phyloP scores from a whole-genome alignment of 2,797 vertebrate species.

The Tachyglossus aculeatus region DNA sequence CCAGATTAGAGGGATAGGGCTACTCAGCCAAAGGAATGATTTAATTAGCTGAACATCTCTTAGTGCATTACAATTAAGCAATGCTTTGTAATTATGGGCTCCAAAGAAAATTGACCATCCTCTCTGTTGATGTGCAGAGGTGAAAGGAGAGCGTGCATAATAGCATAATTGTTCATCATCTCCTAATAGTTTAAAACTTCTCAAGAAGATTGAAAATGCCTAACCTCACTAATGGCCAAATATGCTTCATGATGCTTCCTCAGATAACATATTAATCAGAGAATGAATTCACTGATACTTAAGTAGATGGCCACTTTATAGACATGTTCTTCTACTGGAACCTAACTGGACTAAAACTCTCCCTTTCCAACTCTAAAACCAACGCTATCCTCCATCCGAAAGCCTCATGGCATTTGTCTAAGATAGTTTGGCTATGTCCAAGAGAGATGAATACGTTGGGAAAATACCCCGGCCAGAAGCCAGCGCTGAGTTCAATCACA shows the following conservation, averaged over 20 bases:
- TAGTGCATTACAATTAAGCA: neutral
- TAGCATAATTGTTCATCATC: neutral
- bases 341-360: too few species aligned
- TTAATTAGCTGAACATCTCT: neutral
- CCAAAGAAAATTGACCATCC: neutral
- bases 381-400: too few species aligned
- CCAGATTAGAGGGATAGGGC: neutral
- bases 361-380: too few species aligned
- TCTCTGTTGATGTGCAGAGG: neutral
- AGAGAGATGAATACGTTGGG: too few species aligned
- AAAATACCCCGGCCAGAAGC: too few species aligned
- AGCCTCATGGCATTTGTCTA: too few species aligned
- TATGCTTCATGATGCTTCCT: neutral
- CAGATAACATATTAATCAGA: neutral
- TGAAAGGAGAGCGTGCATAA: neutral
- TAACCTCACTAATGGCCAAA: neutral
- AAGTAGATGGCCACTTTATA: too few species aligned
- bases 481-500: too few species aligned
- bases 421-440: too few species aligned
- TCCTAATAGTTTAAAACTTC: neutral
- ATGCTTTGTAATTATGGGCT: neutral
- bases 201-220: neutral
- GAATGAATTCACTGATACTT: too few species aligned
- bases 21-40: neutral
- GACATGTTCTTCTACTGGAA: too few species aligned